Base-by-base conservation (phyloP, 2,113 vertebrate species). In the Paramisgurnus dabryanus region DNA sequence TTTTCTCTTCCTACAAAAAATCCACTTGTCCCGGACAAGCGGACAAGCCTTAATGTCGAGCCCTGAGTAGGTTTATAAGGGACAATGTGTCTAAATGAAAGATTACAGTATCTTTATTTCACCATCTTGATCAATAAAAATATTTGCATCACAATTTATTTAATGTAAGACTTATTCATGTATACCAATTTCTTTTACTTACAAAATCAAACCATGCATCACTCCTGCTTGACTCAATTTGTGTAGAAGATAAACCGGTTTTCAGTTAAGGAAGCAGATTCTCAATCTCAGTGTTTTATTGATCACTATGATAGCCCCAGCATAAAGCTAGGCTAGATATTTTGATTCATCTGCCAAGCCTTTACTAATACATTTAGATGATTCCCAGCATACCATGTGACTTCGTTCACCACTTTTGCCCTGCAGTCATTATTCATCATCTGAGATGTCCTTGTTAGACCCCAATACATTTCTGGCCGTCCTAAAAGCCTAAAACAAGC, bases 321-420 rank as follows among this genome's bases (percentile, higher is more conserved):
- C 47, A 34, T 39, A 65, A 65, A 76, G 47, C 60, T 65, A 50
- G 45, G 61, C 45, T 61, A 74, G 72, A 60, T 61, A 75, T 75
- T 65, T 39, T 15, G 15, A 65, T 76, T 27, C 61, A 76, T 76
- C 45, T 3, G 49, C 74, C 13, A 50, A 76, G 61, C 13, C 58
- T 65, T 65, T 43, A 63, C 43, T 63, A 49, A 76, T 61, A 18
- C 60, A 76, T 43, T 18, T 40, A 10, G 2, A 60, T 17, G 12
- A 39, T 64, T 63, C 7, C 57, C 18, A 13, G 40, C 6, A n/a
- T n/a, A 15, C 57, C 72, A 47, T 47, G 72, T 49, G 72, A 75
- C 47, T 75, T 47, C 7, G 58, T 43, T 61, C 58, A 27, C n/a
- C 18, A 7, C 40, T 43, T 22, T 27, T 47, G 57, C 27, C 41